Evolutionary conservation across 1,140 invertebrate genomes (phyloP).

Genomic region (Augochlora pura): DNA sequence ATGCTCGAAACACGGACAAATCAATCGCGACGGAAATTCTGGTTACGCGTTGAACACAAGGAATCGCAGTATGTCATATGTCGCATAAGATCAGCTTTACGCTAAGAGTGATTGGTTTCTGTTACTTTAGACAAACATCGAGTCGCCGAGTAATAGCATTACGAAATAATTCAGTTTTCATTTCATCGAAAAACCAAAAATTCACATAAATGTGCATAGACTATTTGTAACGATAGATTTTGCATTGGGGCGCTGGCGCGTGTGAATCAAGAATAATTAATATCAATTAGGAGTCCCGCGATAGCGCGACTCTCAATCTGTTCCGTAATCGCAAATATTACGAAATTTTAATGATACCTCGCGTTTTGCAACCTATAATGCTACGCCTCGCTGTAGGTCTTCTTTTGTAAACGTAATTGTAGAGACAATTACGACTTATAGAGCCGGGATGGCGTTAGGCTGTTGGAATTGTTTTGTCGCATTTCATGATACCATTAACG

Average conservation of each 20-base stretch:
- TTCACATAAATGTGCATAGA: too few relatives aligned
- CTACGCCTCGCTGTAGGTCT: too few relatives aligned
- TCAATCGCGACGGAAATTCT: not conserved
- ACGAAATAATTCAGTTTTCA: too few relatives aligned
- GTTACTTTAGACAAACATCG: too few relatives aligned
- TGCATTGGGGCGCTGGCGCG: not conserved
- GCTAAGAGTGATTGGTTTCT: not conserved
- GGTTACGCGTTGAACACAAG: not conserved
- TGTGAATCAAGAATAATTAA: not conserved
- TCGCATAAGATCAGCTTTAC: too few relatives aligned
- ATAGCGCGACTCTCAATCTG: not conserved
- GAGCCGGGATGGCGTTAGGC: not conserved
- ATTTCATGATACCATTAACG: too few relatives aligned
- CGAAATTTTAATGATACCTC: conserved; percentile 1
- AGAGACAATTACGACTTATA: too few relatives aligned
- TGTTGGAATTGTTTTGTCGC: too few relatives aligned
- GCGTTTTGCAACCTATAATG: not conserved
- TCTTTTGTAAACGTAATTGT: not conserved
- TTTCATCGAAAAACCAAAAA: too few relatives aligned
- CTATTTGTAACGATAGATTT: not conserved
- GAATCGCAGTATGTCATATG: too few relatives aligned
- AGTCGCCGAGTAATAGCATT: too few relatives aligned
- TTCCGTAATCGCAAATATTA: not conserved
- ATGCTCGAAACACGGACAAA: not conserved
- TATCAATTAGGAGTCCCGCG: not conserved